Evolutionary conservation across 2,797 vertebrate species (phyloP).

Genomic region (Malacoraja senta): DNA sequence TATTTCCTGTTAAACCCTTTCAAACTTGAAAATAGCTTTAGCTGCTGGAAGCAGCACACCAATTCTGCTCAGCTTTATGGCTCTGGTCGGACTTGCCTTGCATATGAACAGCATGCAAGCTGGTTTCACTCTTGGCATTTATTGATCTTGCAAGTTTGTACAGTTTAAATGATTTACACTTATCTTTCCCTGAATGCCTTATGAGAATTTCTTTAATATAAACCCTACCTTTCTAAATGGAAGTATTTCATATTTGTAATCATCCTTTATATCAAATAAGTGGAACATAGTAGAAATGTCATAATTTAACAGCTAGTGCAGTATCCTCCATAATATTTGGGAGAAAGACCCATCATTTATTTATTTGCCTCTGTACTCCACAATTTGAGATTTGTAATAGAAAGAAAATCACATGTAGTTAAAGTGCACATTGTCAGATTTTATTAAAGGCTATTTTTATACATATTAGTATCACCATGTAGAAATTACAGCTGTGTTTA

Average conservation of each 20-base stretch:
- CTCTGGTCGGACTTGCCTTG: neutral
- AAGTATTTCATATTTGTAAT: neutral
- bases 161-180: neutral
- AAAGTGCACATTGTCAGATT: too few species aligned
- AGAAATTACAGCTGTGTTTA: too few species aligned
- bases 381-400: too few species aligned
- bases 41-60: neutral
- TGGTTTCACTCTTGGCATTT: neutral
- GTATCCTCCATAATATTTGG: too few species aligned
- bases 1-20: neutral
- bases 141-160: neutral
- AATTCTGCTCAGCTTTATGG: neutral
- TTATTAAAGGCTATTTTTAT: too few species aligned
- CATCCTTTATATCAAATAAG: neutral
- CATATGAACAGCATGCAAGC: neutral
- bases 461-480: too few species aligned
- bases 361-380: too few species aligned
- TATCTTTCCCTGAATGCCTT: neutral
- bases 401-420: too few species aligned
- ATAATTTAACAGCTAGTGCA: neutral
- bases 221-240: neutral
- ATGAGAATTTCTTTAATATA: neutral
- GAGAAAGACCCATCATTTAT: too few species aligned
- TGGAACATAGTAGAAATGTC: neutral
- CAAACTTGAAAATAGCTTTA: neutral